These are phyloP conservation scores for Epinephelus coioides DNA, from an alignment of 2,797 vertebrate genomes.

Conservation along the genomic window DNA sequence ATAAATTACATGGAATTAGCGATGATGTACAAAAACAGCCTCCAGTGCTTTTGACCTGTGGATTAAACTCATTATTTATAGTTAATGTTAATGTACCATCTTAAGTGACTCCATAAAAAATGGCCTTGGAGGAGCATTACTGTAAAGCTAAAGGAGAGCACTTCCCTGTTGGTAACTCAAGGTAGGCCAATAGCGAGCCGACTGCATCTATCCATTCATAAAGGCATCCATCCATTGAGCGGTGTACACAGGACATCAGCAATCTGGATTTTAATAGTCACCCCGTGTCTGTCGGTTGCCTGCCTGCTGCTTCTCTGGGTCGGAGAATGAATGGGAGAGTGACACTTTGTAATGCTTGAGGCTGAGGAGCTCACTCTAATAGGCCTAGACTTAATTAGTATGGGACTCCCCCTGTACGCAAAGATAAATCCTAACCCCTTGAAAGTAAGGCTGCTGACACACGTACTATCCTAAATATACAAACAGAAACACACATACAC, in stretches of 20 bases:
- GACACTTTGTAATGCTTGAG: constrained; percentile 73
- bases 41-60: constrained; percentile 34
- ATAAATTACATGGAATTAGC: constrained; percentile 26
- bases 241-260: constrained; percentile 44
- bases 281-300: constrained; percentile 26
- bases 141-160: constrained; percentile 43
- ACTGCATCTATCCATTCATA: constrained; percentile 51
- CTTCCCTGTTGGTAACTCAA: constrained; percentile 18
- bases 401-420: constrained; percentile 64
- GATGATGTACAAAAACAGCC: constrained; percentile 22
- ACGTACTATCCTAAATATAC: constrained; percentile 48
- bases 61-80: constrained; percentile 47
- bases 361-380: constrained; percentile 72
- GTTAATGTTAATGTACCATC: constrained; percentile 39
- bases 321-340: constrained; percentile 69
- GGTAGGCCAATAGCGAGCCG: constrained; percentile 3
- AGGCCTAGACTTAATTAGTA: constrained; percentile 78
- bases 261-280: constrained; percentile 62
- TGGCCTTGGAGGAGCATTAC: constrained; percentile 59
- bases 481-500: constrained; percentile 25
- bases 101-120: constrained; percentile 46
- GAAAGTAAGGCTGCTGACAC: constrained; percentile 67
- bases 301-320: constrained; percentile 52
- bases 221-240: constrained; percentile 44
- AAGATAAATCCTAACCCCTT: constrained; percentile 67